Evolutionary conservation across 2,888 invertebrate species (phyloP).

Genomic region (Drosophila longiperda): DNA sequence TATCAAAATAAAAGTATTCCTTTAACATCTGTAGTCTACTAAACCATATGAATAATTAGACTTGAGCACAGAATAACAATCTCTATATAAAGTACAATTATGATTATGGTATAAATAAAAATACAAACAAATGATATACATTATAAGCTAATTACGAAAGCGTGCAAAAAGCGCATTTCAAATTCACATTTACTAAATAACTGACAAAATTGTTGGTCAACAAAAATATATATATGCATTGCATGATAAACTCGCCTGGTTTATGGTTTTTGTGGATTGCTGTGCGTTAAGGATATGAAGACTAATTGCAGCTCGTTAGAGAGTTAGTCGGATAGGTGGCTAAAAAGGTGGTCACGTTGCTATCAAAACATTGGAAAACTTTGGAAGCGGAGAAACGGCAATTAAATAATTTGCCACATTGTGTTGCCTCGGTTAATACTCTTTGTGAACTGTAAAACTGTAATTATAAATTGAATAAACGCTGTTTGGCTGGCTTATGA

Average conservation of each 20-base stretch:
- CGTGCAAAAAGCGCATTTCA: not conserved
- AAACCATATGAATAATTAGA: not conserved
- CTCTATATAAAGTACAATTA: not conserved
- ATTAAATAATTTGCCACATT: constrained; percentile 44
- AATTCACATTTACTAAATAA: not conserved
- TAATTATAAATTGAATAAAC: constrained; percentile 33
- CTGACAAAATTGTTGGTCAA: constrained; percentile 18
- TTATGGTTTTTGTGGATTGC: no score
- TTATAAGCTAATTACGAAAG: not conserved
- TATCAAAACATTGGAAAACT: constrained; percentile 43
- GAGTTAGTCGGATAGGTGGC: constrained; percentile 26
- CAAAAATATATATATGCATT: constrained; percentile 35
- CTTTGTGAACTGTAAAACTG: constrained; percentile 3
- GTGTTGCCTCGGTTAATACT: constrained; percentile 11
- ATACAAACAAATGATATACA: not conserved
- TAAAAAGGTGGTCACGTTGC: constrained; percentile 31
- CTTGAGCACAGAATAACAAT: not conserved
- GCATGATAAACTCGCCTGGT: constrained; percentile 43
- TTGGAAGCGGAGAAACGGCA: constrained; percentile 39
- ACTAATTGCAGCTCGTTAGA: constrained; percentile 66
- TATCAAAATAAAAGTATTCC: not conserved
- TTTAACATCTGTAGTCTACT: not conserved
- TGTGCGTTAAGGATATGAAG: constrained; percentile 37
- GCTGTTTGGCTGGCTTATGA: constrained; percentile 10
- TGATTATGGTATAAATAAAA: not conserved